These are phyloP conservation scores for Drosophila azteca DNA, from an alignment of 1,140 invertebrate species.

Conservation along the genomic window DNA sequence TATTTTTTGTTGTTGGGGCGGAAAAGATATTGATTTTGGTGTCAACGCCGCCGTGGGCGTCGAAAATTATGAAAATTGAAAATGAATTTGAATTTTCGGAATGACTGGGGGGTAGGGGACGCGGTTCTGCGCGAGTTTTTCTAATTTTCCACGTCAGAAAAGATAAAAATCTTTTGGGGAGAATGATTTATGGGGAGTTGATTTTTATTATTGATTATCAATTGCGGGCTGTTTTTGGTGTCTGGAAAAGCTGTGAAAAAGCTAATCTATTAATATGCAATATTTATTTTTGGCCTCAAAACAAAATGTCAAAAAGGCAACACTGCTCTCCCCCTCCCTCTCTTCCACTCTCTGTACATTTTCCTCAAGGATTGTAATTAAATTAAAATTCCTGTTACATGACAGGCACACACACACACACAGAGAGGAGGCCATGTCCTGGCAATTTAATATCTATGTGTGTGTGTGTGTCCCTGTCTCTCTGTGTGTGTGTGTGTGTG, in stretches of 20 bases:
- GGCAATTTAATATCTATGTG: slow-evolving; percentile 26
- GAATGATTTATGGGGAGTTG: slow-evolving; percentile 68
- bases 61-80: slow-evolving; percentile 79
- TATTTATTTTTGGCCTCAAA: slow-evolving; percentile 34
- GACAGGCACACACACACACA: slow-evolving; percentile 64
- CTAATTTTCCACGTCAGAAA: slow-evolving; percentile 39
- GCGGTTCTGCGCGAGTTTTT: slow-evolving; percentile 9
- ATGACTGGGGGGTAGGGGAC: background rate
- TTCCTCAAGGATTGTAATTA: slow-evolving; percentile 60
- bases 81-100: slow-evolving; percentile 42
- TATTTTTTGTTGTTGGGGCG: background rate
- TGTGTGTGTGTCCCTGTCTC: background rate
- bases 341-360: background rate
- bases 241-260: background rate
- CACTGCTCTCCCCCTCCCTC: background rate
- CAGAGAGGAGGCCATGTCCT: slow-evolving; percentile 51
- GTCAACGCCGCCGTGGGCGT: slow-evolving; percentile 50
- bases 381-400: slow-evolving; percentile 80
- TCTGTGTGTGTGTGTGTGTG: background rate
- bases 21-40: slow-evolving; percentile 71
- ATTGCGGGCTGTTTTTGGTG: background rate
- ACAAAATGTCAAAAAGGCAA: slow-evolving; percentile 2
- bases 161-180: slow-evolving; percentile 59
- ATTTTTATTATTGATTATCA: slow-evolving; percentile 76
- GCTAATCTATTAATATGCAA: slow-evolving; percentile 67